Conservation (phyloP, 1,140 invertebrate genomes). For the Aphelenchoides fujianensis region DNA sequence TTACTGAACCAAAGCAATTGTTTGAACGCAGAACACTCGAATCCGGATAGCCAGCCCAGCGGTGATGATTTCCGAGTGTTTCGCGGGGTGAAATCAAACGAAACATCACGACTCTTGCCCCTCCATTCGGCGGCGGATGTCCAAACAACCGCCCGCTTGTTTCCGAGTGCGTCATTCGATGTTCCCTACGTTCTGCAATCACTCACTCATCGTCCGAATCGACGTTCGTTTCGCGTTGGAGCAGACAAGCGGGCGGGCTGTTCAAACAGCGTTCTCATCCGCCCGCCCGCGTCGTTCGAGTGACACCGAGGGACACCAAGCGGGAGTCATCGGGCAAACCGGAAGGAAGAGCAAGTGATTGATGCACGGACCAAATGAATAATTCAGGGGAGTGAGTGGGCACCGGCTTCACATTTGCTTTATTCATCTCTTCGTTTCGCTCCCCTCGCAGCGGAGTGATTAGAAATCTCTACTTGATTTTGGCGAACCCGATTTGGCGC, state of each 20-base stretch:
- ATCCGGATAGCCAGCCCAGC: too few relatives aligned
- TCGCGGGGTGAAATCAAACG: too few relatives aligned
- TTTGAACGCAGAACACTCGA: too few relatives aligned
- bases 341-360: not conserved
- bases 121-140: too few relatives aligned
- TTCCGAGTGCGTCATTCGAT: too few relatives aligned
- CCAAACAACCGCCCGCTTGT: too few relatives aligned
- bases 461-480: conserved; percentile 1
- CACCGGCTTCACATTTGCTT: not conserved
- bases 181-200: not conserved
- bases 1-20: too few relatives aligned
- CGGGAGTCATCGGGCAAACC: not conserved
- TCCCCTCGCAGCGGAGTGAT: not conserved
- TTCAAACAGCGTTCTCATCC: not conserved
- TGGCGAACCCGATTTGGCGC: not conserved
- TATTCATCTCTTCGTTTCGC: not conserved
- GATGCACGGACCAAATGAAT: too few relatives aligned
- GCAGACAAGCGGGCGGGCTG: not conserved
- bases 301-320: not conserved
- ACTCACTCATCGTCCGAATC: not conserved
- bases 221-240: not conserved
- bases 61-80: too few relatives aligned
- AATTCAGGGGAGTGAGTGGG: not conserved
- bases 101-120: too few relatives aligned
- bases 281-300: not conserved